phyloP scores from a whole-genome alignment of 1,140 invertebrate species.

The Apis cerana region DNA sequence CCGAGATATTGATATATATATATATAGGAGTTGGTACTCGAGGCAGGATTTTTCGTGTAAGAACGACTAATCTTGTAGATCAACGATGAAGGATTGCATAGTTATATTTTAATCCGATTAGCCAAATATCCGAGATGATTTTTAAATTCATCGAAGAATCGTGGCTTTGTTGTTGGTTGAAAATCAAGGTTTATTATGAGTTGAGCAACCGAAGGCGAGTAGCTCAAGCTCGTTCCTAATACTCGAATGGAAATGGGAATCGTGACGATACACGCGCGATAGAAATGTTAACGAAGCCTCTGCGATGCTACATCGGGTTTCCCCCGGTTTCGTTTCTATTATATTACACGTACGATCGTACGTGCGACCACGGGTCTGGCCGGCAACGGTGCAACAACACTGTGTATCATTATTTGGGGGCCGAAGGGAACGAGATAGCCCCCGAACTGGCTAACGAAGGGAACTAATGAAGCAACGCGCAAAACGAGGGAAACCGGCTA shows the following conservation, averaged over 20 bases:
- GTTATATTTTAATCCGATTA: too few species aligned
- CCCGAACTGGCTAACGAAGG: conserved; percentile 35
- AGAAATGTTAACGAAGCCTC: neutral
- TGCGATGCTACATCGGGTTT: neutral
- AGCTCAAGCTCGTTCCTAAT: neutral
- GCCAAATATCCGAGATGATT: too few species aligned
- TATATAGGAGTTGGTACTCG: too few species aligned
- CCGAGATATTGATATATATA: too few species aligned
- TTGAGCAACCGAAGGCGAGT: too few species aligned
- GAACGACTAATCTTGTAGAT: too few species aligned
- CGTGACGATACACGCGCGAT: neutral
- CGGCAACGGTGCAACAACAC: neutral
- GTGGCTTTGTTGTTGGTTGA: too few species aligned
- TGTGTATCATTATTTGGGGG: conserved; percentile 29
- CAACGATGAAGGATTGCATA: too few species aligned
- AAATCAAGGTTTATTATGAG: too few species aligned
- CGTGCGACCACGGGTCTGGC: neutral
- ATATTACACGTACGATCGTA: conserved; percentile 8
- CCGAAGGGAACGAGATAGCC: conserved; percentile 20
- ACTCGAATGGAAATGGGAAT: neutral
- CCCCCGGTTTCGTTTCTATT: neutral
- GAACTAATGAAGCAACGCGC: conserved; percentile 44
- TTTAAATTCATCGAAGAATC: too few species aligned
- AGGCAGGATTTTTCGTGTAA: too few species aligned
- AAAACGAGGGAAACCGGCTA: conserved; percentile 35